Evolutionary conservation across 2,888 invertebrate genomes (phyloP).

Genomic region (Aphodius granarius): DNA sequence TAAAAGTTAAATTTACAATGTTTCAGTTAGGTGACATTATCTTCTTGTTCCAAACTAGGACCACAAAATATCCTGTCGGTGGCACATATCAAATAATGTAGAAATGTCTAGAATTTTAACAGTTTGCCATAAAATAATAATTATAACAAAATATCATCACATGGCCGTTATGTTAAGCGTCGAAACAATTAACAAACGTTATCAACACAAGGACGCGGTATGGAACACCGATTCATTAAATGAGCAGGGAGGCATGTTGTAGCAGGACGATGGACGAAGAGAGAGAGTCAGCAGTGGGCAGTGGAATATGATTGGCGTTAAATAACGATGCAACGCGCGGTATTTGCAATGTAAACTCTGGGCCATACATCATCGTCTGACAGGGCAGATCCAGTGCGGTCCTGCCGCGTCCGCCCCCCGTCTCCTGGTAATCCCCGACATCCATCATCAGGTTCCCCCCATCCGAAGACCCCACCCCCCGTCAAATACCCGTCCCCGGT

Average conservation of each 20-base stretch:
- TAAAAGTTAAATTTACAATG: too few relatives aligned
- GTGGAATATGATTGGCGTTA: conserved; percentile 39
- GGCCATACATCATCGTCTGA: conserved; percentile 38
- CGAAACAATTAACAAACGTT: conserved; percentile 4
- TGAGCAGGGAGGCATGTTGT: background rate
- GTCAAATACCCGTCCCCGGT: conserved; percentile 19
- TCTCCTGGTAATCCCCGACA: conserved; percentile 41
- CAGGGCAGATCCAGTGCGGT: conserved; percentile 38
- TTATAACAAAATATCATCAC: background rate
- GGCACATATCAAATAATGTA: too few relatives aligned
- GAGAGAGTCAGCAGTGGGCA: conserved; percentile 34
- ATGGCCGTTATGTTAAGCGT: background rate
- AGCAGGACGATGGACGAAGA: background rate
- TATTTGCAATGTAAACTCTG: conserved; percentile 41
- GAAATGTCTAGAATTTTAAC: too few relatives aligned
- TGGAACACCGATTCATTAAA: conserved; percentile 6
- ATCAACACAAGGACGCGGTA: background rate
- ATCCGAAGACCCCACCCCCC: background rate
- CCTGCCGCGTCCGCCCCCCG: conserved; percentile 35
- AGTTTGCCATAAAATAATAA: conserved; percentile 1
- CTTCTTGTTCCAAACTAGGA: too few relatives aligned
- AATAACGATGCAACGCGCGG: conserved; percentile 38
- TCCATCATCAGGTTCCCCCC: conserved; percentile 37
- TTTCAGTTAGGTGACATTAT: too few relatives aligned
- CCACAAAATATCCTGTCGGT: too few relatives aligned